Evolutionary conservation across 2,797 vertebrate species (phyloP).

Genomic region (Parotocinclus haroldoi): DNA sequence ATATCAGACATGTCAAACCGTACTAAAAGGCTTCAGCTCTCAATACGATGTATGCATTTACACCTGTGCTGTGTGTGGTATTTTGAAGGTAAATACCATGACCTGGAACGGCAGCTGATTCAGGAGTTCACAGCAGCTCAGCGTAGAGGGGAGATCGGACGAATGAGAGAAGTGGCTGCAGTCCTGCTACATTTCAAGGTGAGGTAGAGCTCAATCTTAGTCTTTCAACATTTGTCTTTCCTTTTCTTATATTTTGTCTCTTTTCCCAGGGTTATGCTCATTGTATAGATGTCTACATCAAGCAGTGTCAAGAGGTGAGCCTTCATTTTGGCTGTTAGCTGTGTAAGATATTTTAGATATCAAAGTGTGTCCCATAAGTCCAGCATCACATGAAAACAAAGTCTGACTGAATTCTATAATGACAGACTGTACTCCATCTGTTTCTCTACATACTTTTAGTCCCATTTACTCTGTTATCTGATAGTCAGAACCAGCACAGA

Average conservation of each 20-base stretch:
- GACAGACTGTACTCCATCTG: no score
- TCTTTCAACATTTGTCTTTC: not conserved
- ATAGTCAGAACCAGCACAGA: no score
- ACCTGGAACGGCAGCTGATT: conserved; percentile 96
- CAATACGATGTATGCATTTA: not conserved
- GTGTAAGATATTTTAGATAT: not conserved
- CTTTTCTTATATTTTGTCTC: conserved; percentile 39
- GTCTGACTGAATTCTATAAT: no score
- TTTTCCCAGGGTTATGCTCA: conserved; percentile 90
- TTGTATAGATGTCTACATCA: conserved; percentile 98
- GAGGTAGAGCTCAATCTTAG: conserved; percentile 41
- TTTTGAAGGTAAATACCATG: conserved; percentile 89
- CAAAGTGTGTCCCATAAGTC: no score
- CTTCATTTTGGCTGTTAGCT: not conserved
- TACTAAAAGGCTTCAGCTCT: not conserved
- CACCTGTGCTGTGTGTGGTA: conserved; percentile 12
- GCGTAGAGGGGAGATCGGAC: conserved; percentile 89
- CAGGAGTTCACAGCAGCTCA: conserved; percentile 96
- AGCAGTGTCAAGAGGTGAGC: conserved; percentile 97
- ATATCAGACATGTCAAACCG: not conserved
- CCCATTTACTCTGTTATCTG: no score
- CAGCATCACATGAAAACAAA: no score
- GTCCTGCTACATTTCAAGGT: conserved; percentile 99
- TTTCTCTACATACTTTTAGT: no score
- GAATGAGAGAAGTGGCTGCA: conserved; percentile 96